Evolutionary conservation across 2,888 invertebrate species (phyloP), one percentile per base, ranked within the genome.

Genomic region (Agriotes lineatus): DNA sequence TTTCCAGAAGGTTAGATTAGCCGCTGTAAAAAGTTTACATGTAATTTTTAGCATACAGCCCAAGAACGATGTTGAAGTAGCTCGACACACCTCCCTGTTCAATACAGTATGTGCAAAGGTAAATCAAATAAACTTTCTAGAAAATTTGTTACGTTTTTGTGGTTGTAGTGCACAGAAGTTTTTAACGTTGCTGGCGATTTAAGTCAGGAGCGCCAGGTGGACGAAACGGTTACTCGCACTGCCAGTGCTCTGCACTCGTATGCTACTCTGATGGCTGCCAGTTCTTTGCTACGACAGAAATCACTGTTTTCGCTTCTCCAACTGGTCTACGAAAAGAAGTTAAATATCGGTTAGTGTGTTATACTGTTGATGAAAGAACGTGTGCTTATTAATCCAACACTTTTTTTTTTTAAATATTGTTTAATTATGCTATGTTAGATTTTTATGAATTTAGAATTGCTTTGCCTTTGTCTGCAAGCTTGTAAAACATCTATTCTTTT

Each of bases 221-320:
- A 91, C 76, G 91, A 92, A 81, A 83, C 84, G 1, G 82, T 84
- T 0, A 89, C 89, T 70, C 84, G 89, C 77, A 87, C 88, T 0
- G 82, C 87, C 0, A 88, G 88, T 39, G 86, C 88, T 5, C 81
- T 91, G 14, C 88, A 90, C 54, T 85, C 86, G 25, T 85, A 88
- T 69, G 83, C 86, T 12, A 83, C 87, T 9, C 77, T 91, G 2
- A 86, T 89, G 20, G 85, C 86, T 35, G 82, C 85, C 1, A 89
- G 86, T 74, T 85, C 85, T 33, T 82, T 84, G 3, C 84, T 87
- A 74, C 83, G 88, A 42, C 87, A 87, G 71, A 85, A 84, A 73
- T 86, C 88, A 44, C 77, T 92, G 1, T 85, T 86, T 59, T 81
- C 84, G 35, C 79, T 91, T 14, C 79, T 91, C 12, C 81, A 85